Conservation (phyloP, 53 echinoderm and acorn worm species). For the Crossaster papposus region DNA sequence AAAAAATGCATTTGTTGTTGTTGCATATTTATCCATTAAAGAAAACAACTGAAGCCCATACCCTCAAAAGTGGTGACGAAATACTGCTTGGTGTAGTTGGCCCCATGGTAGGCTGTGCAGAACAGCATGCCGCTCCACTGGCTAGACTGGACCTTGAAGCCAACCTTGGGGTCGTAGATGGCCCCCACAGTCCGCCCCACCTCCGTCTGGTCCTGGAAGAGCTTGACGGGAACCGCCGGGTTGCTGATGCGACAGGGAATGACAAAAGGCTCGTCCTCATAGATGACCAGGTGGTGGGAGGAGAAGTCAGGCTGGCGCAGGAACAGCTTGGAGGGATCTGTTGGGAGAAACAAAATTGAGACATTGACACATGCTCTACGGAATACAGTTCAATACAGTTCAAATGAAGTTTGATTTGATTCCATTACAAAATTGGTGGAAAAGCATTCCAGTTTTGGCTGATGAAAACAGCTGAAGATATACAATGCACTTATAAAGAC, state of each 20-base stretch:
- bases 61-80: conserved; percentile 33
- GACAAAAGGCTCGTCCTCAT: conserved; percentile 52
- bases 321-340: conserved; percentile 52
- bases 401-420: too few species aligned
- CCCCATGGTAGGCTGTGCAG: conserved; percentile 39
- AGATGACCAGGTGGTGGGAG: conserved; percentile 18
- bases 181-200: conserved; percentile 4
- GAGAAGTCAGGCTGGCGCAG: conserved; percentile 1
- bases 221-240: conserved; percentile 36
- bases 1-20: too few species aligned
- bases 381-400: background rate
- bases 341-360: background rate
- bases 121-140: conserved; percentile 42
- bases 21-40: too few species aligned
- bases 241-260: conserved; percentile 59
- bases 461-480: too few species aligned
- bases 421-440: too few species aligned
- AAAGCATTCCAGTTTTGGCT: too few species aligned
- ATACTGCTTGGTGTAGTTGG: conserved; percentile 30
- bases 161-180: conserved; percentile 67
- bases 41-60: background rate
- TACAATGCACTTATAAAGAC: too few species aligned
- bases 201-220: background rate
- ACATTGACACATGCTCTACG: background rate
- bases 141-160: conserved; percentile 67